phyloP scores from a whole-genome alignment of 1,140 invertebrate species.

The Drosophila ercepeae region DNA sequence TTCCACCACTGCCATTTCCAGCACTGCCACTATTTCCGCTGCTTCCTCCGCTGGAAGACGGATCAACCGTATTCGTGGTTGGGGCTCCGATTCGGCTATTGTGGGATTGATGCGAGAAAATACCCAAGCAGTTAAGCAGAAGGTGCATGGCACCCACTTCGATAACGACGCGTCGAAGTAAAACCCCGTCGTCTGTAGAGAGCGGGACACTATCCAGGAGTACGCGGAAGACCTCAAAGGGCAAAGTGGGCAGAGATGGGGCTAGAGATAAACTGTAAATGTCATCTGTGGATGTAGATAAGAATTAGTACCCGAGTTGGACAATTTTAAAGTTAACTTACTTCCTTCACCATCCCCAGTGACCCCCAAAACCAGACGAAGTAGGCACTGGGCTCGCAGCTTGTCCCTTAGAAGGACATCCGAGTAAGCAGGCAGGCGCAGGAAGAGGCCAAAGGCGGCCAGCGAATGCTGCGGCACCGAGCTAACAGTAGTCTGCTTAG shows the following conservation, averaged over 20 bases:
- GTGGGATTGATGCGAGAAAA: slow-evolving; percentile 92
- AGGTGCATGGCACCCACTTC: slow-evolving; percentile 93
- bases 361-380: slow-evolving; percentile 93
- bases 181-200: slow-evolving; percentile 91
- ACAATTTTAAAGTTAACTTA: slow-evolving; percentile 77
- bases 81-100: slow-evolving; percentile 67
- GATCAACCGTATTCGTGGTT: slow-evolving; percentile 52
- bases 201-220: slow-evolving; percentile 91
- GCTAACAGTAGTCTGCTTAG: slow-evolving; percentile 71
- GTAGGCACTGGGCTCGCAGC: slow-evolving; percentile 92
- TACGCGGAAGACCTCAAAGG: slow-evolving; percentile 93
- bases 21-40: slow-evolving; percentile 60
- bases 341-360: slow-evolving; percentile 95
- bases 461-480: slow-evolving; percentile 94
- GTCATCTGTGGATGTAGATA: slow-evolving; percentile 85
- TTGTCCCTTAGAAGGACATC: slow-evolving; percentile 93
- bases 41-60: slow-evolving; percentile 27
- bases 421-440: slow-evolving; percentile 94
- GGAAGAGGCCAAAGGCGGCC: slow-evolving; percentile 94
- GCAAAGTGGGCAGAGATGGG: slow-evolving; percentile 91
- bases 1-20: not conserved
- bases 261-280: slow-evolving; percentile 91
- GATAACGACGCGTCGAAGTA: slow-evolving; percentile 91
- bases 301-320: not conserved
- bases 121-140: slow-evolving; percentile 93